These are phyloP conservation scores for Grapholita molesta DNA, from an alignment of 1,140 invertebrate genomes.

Conservation along the genomic window DNA sequence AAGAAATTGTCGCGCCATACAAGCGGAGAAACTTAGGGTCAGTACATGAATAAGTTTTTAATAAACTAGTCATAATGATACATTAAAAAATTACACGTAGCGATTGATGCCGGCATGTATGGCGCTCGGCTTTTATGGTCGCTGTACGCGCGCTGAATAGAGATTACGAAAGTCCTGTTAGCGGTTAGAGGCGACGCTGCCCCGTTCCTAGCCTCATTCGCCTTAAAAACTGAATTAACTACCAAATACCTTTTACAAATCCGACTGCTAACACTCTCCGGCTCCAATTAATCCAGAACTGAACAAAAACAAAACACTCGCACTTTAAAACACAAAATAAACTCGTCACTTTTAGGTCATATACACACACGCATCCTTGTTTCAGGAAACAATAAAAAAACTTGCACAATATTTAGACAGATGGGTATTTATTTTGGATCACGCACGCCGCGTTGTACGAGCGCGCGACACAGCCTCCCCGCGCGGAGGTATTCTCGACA, in stretches of 20 bases:
- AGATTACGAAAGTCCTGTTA: constrained; percentile 74
- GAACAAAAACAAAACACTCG: constrained; percentile 67
- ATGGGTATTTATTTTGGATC: constrained; percentile 70
- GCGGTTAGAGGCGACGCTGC: constrained; percentile 30
- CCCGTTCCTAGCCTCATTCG: background rate
- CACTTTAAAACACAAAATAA: constrained; percentile 56
- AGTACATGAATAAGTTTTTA: background rate
- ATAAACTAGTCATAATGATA: background rate
- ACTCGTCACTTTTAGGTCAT: constrained; percentile 29
- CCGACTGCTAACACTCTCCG: constrained; percentile 57
- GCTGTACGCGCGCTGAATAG: constrained; percentile 64
- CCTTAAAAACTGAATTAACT: constrained; percentile 20
- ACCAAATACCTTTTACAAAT: constrained; percentile 61
- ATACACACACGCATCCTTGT: constrained; percentile 48
- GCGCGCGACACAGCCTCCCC: constrained; percentile 27
- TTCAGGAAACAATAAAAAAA: constrained; percentile 56
- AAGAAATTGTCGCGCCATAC: constrained; percentile 12
- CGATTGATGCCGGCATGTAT: constrained; percentile 44
- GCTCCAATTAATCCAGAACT: constrained; percentile 69
- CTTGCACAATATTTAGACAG: constrained; percentile 71
- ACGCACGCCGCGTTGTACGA: constrained; percentile 45
- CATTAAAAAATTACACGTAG: constrained; percentile 41
- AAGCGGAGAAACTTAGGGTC: constrained; percentile 9
- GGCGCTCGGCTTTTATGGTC: constrained; percentile 60
- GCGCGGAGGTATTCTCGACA: constrained; percentile 54